These are phyloP conservation scores for Platysteira castanea DNA, from an alignment of 2,113 vertebrate species.

Conservation along the genomic window DNA sequence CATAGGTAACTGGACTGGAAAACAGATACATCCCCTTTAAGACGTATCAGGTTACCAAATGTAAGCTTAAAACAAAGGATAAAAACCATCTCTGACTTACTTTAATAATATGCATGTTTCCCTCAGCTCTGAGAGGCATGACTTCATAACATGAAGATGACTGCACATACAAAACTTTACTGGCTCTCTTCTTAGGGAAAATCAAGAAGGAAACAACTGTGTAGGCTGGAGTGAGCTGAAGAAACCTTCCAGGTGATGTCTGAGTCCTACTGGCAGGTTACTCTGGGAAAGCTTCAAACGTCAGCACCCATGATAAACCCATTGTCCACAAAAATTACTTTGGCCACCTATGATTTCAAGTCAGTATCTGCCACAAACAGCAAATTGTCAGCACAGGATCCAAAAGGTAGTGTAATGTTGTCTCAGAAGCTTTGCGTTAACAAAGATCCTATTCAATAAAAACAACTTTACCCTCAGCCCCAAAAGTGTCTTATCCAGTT, in stretches of 20 bases:
- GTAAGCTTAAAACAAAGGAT: neutral
- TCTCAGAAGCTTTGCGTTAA: conserved; percentile 21
- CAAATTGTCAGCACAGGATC: conserved; percentile 11
- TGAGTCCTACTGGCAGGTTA: neutral
- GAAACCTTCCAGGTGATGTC: neutral
- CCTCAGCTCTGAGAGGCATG: neutral
- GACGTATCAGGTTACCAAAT: neutral
- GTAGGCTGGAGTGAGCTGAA: neutral
- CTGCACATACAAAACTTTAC: neutral
- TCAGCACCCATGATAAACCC: neutral
- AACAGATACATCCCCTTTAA: neutral
- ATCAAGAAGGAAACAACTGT: neutral
- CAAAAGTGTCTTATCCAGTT: conserved; percentile 48
- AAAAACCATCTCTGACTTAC: neutral
- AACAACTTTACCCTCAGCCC: neutral
- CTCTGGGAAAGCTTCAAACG: conserved; percentile 6
- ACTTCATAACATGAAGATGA: neutral
- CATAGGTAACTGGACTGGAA: neutral
- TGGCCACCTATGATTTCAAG: neutral
- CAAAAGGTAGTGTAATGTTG: conserved; percentile 44
- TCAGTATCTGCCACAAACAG: conserved; percentile 8
- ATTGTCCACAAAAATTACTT: conserved; percentile 2
- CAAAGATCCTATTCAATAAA: conserved; percentile 47
- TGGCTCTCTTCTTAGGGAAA: neutral
- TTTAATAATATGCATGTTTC: neutral